phyloP scores from a whole-genome alignment of 2,888 invertebrate species.

The Agrochola lychnidis region DNA sequence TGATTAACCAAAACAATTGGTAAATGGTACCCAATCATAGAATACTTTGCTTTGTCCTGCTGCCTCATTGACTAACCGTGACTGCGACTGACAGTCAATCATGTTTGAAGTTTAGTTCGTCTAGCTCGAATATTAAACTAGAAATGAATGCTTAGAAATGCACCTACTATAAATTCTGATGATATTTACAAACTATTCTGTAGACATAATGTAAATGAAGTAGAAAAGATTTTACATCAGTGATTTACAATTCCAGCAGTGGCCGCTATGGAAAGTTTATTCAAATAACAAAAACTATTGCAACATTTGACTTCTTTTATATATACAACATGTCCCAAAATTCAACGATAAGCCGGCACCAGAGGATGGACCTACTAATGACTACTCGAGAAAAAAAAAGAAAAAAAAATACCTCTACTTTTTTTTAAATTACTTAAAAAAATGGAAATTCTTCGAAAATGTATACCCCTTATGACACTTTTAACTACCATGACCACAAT shows the following conservation, averaged over 20 bases:
- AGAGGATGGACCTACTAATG: no score
- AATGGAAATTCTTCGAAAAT: no score
- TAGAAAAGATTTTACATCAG: neutral
- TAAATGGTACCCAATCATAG: conserved; percentile 37
- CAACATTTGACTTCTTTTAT: neutral
- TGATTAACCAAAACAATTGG: conserved; percentile 34
- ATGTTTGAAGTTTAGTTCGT: conserved; percentile 28
- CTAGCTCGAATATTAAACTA: conserved; percentile 7
- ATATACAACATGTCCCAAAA: no score
- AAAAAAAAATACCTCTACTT: no score
- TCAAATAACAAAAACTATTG: neutral
- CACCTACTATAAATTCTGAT: neutral
- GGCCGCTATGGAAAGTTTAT: neutral
- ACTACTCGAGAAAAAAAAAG: no score
- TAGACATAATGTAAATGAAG: neutral
- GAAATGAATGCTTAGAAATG: neutral
- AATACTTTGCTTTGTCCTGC: conserved; percentile 40
- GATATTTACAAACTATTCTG: neutral
- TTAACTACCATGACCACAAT: no score
- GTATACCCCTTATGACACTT: no score
- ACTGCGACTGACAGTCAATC: conserved; percentile 51
- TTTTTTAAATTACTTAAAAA: no score
- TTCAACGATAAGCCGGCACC: no score
- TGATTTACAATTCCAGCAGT: neutral
- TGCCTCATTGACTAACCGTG: conserved; percentile 9